Evolutionary conservation across 1,140 invertebrate genomes (phyloP).

Genomic region (Psix sp.): DNA sequence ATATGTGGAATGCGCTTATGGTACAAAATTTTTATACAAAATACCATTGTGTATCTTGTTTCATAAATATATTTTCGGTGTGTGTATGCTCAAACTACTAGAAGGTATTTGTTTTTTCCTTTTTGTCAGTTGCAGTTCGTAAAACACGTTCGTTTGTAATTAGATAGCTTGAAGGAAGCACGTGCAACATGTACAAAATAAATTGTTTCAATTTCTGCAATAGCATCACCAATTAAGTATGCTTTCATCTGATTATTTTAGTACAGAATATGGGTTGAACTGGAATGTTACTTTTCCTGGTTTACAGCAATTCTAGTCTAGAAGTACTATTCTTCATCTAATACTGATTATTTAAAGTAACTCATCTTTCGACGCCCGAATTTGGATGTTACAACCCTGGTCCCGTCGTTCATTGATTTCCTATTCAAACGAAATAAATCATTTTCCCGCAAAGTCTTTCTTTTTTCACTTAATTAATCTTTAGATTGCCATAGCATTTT

Average conservation of each 20-base stretch:
- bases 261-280: too few species aligned
- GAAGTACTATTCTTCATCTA: constrained; percentile 31
- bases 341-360: constrained; percentile 25
- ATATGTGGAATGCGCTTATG: constrained; percentile 52
- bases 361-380: constrained; percentile 4
- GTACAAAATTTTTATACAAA: constrained; percentile 50
- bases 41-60: constrained; percentile 47
- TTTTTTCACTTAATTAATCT: too few species aligned
- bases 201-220: not conserved
- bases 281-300: constrained; percentile 30
- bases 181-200: constrained; percentile 18
- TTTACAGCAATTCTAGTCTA: constrained; percentile 3
- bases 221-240: constrained; percentile 10
- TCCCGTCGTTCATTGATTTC: constrained; percentile 19
- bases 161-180: constrained; percentile 41
- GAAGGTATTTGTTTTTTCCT: constrained; percentile 21
- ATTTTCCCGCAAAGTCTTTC: too few species aligned
- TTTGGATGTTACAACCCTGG: constrained; percentile 18
- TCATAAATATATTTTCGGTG: constrained; percentile 35
- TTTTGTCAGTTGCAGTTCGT: constrained; percentile 5
- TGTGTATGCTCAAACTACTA: too few species aligned
- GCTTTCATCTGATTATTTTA: too few species aligned
- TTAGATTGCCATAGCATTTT: too few species aligned
- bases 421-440: not conserved
- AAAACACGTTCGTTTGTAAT: constrained; percentile 2